Evolutionary conservation across 2,113 vertebrate species (phyloP), one percentile per base, ranked within the genome.

Genomic region (Pogonocichla stellata): DNA sequence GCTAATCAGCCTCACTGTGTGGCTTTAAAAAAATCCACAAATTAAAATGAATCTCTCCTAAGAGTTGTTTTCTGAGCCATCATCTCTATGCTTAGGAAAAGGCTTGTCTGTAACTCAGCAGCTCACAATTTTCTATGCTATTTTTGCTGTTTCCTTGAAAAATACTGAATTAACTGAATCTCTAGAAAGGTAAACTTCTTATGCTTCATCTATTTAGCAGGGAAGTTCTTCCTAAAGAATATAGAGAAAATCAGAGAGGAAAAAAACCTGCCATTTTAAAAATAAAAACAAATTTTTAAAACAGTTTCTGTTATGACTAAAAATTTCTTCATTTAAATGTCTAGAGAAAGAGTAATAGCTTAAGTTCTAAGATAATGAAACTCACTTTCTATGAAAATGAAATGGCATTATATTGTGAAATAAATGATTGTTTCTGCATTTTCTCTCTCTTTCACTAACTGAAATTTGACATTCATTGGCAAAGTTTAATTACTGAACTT

Each of bases 401-500:
- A 92, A 54, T 83, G 56, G 90, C 62, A 93, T 94, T 96, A 91
- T 80, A 90, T 88, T 82, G 60, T 65, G 65, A 90, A 95, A 97
- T 86, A 97, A 95, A 87, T 89, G 42, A 97, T 92, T 95, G 95
- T 94, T 97, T 92, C 93, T 81, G 62, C 66, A 69, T 92, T 94
- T 86, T 75, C 88, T 51, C 88, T 86, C 89, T 91, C 75, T 70
- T 90, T 56, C 82, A 77, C 85, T 91, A 96, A 96, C 90, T 91
- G 65, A 96, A 94, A 97, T 95, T 64, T 92, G 87, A 86, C 92
- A 95, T 96, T 58, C 74, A 77, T 38, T 86, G 86, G 80, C 64
- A 95, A 97, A 95, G 93, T 96, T 97, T 97, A 97, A 97, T 98
- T 98, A 98, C n/a, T 93, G 92, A 97, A 96, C 84, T 95, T 97